Evolutionary conservation across 2,113 vertebrate genomes (phyloP).

Genomic region (Calonectris borealis): DNA sequence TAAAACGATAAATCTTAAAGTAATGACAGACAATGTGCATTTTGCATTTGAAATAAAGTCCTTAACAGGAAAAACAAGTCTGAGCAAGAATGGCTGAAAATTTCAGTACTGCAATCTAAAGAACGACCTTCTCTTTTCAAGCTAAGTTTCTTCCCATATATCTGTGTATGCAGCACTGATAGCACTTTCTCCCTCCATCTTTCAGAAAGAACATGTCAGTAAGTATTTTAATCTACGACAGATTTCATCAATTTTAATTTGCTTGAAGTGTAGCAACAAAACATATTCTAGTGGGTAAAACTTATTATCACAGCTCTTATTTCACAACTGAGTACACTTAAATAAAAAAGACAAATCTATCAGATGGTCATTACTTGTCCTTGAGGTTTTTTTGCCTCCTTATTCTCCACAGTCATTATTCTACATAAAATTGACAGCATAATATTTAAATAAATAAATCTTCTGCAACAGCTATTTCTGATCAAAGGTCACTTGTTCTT

Average conservation of each 20-base stretch:
- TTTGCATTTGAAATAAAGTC: neutral
- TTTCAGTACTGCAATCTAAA: neutral
- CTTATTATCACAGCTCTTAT: neutral
- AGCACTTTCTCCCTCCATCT: neutral
- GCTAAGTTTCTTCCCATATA: neutral
- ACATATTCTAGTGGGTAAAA: neutral
- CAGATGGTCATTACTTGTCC: neutral
- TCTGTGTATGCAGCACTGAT: neutral
- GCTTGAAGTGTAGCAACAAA: neutral
- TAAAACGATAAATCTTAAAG: neutral
- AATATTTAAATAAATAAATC: constrained; percentile 25
- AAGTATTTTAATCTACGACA: neutral
- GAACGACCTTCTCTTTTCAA: neutral
- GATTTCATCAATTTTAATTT: neutral
- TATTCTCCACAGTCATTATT: neutral
- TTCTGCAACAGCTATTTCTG: neutral
- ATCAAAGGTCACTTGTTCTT: constrained; percentile 21
- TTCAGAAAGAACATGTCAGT: neutral
- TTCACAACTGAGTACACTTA: constrained; percentile 18
- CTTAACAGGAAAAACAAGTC: neutral
- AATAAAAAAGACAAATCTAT: constrained; percentile 4
- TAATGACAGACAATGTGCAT: neutral
- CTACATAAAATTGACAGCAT: neutral
- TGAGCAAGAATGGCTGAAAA: neutral
- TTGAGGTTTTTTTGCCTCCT: neutral